phyloP scores from a whole-genome alignment of 2,797 vertebrate species.

The Xenopus petersii region DNA sequence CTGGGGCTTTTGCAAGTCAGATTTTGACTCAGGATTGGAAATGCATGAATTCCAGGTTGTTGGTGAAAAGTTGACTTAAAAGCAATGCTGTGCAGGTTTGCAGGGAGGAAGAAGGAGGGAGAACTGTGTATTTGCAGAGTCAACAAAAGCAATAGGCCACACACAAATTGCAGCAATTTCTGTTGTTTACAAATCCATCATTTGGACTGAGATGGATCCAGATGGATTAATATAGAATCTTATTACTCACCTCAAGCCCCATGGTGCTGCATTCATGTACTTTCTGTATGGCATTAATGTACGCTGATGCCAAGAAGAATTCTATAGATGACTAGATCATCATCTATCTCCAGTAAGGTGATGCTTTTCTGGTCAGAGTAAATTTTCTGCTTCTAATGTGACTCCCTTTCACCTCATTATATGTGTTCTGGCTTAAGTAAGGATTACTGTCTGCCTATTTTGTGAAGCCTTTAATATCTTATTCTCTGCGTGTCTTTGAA shows the following conservation, averaged over 20 bases:
- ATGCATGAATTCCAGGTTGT: too few species aligned
- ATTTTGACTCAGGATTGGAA: too few species aligned
- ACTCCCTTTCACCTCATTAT: conserved; percentile 29
- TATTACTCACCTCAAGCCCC: conserved; percentile 5
- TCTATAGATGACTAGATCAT: conserved; percentile 14
- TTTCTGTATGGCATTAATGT: not conserved
- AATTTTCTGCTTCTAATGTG: conserved; percentile 25
- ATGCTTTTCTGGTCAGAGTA: conserved; percentile 32
- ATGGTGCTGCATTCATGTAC: not conserved
- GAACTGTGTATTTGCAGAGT: too few species aligned
- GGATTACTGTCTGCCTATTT: conserved; percentile 35
- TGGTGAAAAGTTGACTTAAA: too few species aligned
- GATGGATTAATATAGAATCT: not conserved
- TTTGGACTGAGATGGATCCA: not conserved
- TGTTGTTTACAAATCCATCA: not conserved
- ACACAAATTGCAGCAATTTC: conserved; percentile 30
- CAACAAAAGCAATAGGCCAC: not conserved
- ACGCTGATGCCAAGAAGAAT: not conserved
- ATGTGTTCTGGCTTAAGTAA: conserved; percentile 32
- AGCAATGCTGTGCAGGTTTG: too few species aligned
- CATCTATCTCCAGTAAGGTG: conserved; percentile 2
- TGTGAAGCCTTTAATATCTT: conserved; percentile 41
- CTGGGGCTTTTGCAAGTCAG: too few species aligned
- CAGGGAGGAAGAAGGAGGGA: too few species aligned
- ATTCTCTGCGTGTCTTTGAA: conserved; percentile 37